A percentile compares a stretch with the other conserved stretches of the same genome.
Conservation (phyloP, 2,888 invertebrate genomes). For the Acholoe squamosa region DNA sequence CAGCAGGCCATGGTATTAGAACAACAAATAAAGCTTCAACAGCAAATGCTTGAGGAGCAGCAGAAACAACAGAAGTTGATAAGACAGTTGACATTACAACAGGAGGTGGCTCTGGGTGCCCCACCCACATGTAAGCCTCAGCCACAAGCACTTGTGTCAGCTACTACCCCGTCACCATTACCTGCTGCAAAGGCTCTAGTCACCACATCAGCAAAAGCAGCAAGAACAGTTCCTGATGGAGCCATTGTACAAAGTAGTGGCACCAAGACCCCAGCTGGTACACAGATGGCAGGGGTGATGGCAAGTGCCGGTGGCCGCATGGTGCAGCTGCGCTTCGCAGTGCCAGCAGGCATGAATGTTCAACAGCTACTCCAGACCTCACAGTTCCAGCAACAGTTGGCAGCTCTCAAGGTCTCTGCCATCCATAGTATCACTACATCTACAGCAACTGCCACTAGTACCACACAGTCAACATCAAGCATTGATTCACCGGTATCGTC, state of each 20-base stretch:
- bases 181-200: conserved; percentile 10
- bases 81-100: conserved; percentile 11
- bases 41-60: conserved; percentile 29
- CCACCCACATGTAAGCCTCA: not conserved
- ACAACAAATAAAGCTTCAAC: conserved; percentile 51
- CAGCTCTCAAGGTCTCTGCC: conserved; percentile 31
- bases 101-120: not conserved
- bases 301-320: conserved; percentile 26
- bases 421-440: conserved; percentile 39
- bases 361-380: conserved; percentile 58
- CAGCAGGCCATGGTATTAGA: conserved; percentile 30
- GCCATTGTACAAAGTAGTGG: not conserved
- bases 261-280: not conserved
- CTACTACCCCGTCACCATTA: not conserved
- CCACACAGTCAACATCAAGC: not conserved
- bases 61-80: conserved; percentile 43
- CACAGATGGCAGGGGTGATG: conserved; percentile 60
- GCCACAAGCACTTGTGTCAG: not conserved
- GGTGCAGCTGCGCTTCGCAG: conserved; percentile 55
- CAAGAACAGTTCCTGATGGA: not conserved
- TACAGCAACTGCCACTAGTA: not conserved
- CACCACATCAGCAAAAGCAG: not conserved
- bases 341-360: conserved; percentile 54
- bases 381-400: conserved; percentile 63
- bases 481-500: not conserved